Evolutionary conservation across 1,140 invertebrate genomes (phyloP), one percentile per base, ranked within the genome.

Genomic region (Drosophila pruinosa): DNA sequence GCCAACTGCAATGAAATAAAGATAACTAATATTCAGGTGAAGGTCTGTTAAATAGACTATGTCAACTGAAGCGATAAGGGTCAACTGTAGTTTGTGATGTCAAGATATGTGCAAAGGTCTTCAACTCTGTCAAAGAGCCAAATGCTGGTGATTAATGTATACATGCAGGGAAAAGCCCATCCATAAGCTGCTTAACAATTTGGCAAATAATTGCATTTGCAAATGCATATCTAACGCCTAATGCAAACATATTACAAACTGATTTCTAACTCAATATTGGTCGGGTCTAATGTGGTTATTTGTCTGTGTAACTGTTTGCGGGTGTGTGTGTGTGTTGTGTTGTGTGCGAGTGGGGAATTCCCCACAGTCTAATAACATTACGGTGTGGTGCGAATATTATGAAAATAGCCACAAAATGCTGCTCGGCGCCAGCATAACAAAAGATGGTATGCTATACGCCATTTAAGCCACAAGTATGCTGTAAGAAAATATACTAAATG

Each of bases 401-500:
- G 81, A 85, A 86, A 86, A 85, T 86, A 61, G 67, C 80, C 80
- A 65, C 75, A 85, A 69, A 75, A 78, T 56, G 31, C 43, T 48
- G 19, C 47, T 48, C 26, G 31, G 26, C 24, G 39, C 12, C 50
- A 21, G 52, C 34, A 56, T 10, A 22, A 41, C 22, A 67, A 15
- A 39, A 24, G 47, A 59, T 81, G 74, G 58, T 68, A 69, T 65
- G 61, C 28, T 65, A 79, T 76, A 74, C 61, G 72, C 48, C 57
- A 73, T 79, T 85, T 52, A 70, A 78, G 76, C 75, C 80, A 75
- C 81, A 86, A 78, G 82, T 72, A 73, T 86, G 81, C 61, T 85
- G 62, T 65, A 62, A 78, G 76, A 75, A 72, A 70, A 72, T 70
- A 70, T 52, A 62, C 63, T 85, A 62, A 72, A 76, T 76, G 64